Percentiles rank a stretch among this genome's conserved stretches.
phyloP scores from a whole-genome alignment of 2,888 invertebrate genomes.

The Apantesis nais region DNA sequence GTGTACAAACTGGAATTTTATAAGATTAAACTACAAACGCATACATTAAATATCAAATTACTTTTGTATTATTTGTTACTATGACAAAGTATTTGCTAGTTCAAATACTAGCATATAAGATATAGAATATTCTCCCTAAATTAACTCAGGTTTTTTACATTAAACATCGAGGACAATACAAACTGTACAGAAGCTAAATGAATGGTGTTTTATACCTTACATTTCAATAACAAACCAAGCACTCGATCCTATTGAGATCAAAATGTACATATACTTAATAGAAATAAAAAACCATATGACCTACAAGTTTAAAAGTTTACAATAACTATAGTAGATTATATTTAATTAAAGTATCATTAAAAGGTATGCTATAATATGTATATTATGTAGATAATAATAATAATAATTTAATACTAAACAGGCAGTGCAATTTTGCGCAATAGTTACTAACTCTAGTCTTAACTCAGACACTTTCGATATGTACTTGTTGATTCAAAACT shows the following conservation, averaged over 20 bases:
- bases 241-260: constrained; percentile 84
- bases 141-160: constrained; percentile 30
- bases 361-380: constrained; percentile 53
- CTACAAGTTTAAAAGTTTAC: constrained; percentile 28
- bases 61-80: constrained; percentile 51
- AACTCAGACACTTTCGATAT: constrained; percentile 74
- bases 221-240: constrained; percentile 74
- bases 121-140: constrained; percentile 24
- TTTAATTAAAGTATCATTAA: constrained; percentile 59
- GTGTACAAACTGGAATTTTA: constrained; percentile 38
- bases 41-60: constrained; percentile 42
- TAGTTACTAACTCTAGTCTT: constrained; percentile 62
- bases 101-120: constrained; percentile 30
- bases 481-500: constrained; percentile 58
- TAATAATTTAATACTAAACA: constrained; percentile 73
- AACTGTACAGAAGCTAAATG: constrained; percentile 83
- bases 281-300: constrained; percentile 53
- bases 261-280: constrained; percentile 79
- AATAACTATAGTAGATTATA: constrained; percentile 38
- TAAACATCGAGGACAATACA: constrained; percentile 74
- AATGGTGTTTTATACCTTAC: constrained; percentile 86
- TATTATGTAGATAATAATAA: constrained; percentile 46
- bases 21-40: constrained; percentile 50
- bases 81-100: constrained; percentile 29
- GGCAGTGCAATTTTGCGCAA: constrained; percentile 82